Evolutionary conservation across 2,888 invertebrate species (phyloP).

Genomic region (Orchesellides sinensis): DNA sequence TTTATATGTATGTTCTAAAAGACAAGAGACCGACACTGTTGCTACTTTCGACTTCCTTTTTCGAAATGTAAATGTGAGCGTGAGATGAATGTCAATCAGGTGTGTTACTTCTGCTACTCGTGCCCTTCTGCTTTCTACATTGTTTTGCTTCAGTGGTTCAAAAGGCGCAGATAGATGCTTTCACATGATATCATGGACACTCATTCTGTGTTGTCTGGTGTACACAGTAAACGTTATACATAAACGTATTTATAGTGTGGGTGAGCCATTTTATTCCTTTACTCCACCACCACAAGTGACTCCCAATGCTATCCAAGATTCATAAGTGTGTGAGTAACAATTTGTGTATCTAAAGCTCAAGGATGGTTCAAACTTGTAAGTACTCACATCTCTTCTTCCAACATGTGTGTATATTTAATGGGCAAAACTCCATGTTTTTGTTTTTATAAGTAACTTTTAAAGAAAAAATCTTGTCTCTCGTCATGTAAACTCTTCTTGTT

Average conservation of each 20-base stretch:
- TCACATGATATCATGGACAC: too few species aligned
- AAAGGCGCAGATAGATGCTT: too few species aligned
- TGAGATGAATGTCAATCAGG: slow-evolving; percentile 63
- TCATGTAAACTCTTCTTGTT: slow-evolving; percentile 29
- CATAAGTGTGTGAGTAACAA: too few species aligned
- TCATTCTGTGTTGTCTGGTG: too few species aligned
- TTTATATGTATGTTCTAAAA: slow-evolving; percentile 48
- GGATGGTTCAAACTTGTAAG: too few species aligned
- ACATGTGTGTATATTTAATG: too few species aligned
- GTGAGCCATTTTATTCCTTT: background rate
- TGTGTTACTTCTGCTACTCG: slow-evolving; percentile 29
- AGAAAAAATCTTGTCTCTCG: slow-evolving; percentile 13
- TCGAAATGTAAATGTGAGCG: slow-evolving; percentile 56
- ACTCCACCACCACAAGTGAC: background rate
- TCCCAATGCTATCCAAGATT: background rate
- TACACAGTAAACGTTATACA: too few species aligned
- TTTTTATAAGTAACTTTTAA: background rate
- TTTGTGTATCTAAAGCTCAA: too few species aligned
- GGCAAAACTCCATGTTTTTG: background rate
- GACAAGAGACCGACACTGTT: slow-evolving; percentile 52
- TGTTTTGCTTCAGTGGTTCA: too few species aligned
- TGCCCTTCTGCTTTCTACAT: background rate
- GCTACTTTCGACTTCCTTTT: slow-evolving; percentile 47
- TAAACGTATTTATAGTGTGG: background rate
- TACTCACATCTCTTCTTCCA: too few species aligned